Evolutionary conservation across 2,797 vertebrate genomes (phyloP).

Genomic region (Falco peregrinus): DNA sequence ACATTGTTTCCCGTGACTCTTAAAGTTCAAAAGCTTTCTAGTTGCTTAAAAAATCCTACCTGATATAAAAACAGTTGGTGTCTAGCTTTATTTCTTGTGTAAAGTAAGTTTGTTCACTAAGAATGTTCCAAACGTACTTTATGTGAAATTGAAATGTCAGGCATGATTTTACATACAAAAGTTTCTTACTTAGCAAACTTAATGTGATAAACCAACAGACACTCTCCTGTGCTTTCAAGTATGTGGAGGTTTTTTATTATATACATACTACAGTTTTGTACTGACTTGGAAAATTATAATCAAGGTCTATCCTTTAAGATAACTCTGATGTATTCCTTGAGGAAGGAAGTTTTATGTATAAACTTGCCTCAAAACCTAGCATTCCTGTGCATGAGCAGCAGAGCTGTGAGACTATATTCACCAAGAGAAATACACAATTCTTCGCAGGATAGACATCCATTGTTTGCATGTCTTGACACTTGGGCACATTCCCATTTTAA

Average conservation of each 20-base stretch:
- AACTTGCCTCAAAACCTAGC: background rate
- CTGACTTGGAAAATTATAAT: constrained; percentile 38
- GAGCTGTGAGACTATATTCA: background rate
- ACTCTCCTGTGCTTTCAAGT: background rate
- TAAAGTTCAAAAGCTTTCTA: constrained; percentile 39
- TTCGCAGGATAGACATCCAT: background rate
- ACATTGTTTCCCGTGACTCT: constrained; percentile 31
- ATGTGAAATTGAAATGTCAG: background rate
- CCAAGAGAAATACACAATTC: background rate
- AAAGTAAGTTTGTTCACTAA: background rate
- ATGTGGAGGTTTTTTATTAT: background rate
- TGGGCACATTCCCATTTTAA: background rate
- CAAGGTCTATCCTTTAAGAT: constrained; percentile 8
- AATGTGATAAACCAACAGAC: background rate
- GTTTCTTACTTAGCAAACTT: background rate
- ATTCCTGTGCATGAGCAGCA: background rate
- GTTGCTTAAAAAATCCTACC: background rate
- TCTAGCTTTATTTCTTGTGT: background rate
- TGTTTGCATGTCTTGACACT: background rate
- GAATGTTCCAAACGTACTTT: background rate
- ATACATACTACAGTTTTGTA: constrained; percentile 10
- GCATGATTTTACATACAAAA: background rate
- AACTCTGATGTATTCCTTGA: background rate
- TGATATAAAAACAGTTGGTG: background rate
- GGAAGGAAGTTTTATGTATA: background rate